Evolutionary conservation across 2,797 vertebrate species (phyloP).

Genomic region (Leuciscus waleckii): DNA sequence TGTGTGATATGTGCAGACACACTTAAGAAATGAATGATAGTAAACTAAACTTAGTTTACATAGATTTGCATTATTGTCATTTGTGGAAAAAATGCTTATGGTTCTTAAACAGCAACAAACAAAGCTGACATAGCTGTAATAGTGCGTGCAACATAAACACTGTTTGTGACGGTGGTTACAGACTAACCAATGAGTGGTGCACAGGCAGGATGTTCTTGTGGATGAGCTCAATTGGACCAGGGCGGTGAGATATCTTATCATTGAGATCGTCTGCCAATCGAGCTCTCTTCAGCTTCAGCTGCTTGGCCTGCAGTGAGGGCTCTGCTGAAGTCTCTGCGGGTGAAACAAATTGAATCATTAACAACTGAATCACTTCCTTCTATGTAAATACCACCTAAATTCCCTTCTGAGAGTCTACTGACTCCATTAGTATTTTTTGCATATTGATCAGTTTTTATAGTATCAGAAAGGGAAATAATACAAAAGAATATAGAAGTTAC

Average conservation of each 20-base stretch:
- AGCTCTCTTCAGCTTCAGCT: constrained; percentile 88
- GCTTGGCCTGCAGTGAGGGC: constrained; percentile 76
- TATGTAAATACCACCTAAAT: background rate
- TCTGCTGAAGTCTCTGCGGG: constrained; percentile 64
- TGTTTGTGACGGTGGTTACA: constrained; percentile 9
- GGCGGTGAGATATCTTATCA: constrained; percentile 87
- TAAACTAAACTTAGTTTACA: background rate
- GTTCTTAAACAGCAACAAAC: background rate
- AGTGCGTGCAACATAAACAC: background rate
- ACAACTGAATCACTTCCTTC: constrained; percentile 18
- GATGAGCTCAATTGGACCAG: constrained; percentile 86
- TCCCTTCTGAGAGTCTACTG: background rate
- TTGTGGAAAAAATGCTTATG: background rate
- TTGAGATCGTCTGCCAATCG: constrained; percentile 88
- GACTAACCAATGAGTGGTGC: constrained; percentile 68
- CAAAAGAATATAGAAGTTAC: background rate
- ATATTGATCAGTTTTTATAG: background rate
- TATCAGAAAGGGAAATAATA: background rate
- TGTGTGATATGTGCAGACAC: background rate
- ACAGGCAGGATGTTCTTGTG: constrained; percentile 89
- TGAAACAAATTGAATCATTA: background rate
- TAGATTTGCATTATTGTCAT: background rate
- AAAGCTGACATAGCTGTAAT: background rate
- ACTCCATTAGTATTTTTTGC: background rate
- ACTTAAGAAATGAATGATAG: background rate